phyloP scores from a whole-genome alignment of 1,140 invertebrate species.

The Acyrthosiphon pisum region DNA sequence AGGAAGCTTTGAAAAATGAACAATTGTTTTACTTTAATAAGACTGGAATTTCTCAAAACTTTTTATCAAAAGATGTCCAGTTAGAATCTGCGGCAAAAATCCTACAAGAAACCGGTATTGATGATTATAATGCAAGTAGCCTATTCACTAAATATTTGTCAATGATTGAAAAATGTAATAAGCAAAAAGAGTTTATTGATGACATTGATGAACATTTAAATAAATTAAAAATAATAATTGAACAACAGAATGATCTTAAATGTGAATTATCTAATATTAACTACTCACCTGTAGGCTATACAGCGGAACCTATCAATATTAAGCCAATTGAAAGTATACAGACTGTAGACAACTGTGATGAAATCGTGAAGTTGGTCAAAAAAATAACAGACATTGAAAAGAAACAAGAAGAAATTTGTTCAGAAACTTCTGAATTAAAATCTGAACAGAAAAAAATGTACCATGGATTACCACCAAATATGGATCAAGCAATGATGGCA shows the following conservation, averaged over 20 bases:
- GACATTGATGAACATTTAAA: slow-evolving; percentile 45
- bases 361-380: slow-evolving; percentile 24
- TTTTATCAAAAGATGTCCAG: background rate
- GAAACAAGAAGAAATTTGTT: background rate
- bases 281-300: slow-evolving; percentile 7
- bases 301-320: slow-evolving; percentile 23
- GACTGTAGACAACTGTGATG: background rate
- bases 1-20: slow-evolving; percentile 26
- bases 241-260: slow-evolving; percentile 43
- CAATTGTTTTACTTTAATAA: slow-evolving; percentile 18
- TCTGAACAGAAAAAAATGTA: slow-evolving; percentile 28
- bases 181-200: slow-evolving; percentile 21
- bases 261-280: slow-evolving; percentile 35
- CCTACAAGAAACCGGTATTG: slow-evolving; percentile 27
- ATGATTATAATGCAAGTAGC: slow-evolving; percentile 36
- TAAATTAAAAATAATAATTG: slow-evolving; percentile 39
- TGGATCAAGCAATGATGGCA: slow-evolving; percentile 31
- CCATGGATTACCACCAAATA: slow-evolving; percentile 42
- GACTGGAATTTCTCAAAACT: background rate
- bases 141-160: slow-evolving; percentile 40
- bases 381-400: slow-evolving; percentile 32
- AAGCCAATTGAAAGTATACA: background rate
- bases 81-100: slow-evolving; percentile 22
- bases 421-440: background rate
- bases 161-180: slow-evolving; percentile 27